Evolutionary conservation across 1,140 invertebrate species (phyloP).

Genomic region (Riptortus pedestris): DNA sequence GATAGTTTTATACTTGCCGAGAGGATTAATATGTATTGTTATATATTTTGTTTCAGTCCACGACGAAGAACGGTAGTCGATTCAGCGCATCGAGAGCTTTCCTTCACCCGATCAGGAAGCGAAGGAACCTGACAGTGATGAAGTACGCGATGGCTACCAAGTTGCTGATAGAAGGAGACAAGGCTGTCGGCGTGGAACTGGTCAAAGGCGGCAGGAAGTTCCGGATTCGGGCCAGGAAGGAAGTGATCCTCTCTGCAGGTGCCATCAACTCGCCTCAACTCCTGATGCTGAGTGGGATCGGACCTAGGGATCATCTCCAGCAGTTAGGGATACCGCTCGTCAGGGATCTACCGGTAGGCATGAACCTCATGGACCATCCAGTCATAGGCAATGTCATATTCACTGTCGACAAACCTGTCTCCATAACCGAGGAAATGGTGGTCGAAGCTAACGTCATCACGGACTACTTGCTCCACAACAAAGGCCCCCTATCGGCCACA

Average conservation of each 20-base stretch:
- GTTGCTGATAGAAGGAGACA: slow-evolving; percentile 47
- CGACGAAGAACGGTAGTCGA: slow-evolving; percentile 52
- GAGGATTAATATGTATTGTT: not conserved
- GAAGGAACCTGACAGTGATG: slow-evolving; percentile 39
- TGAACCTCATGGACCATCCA: slow-evolving; percentile 72
- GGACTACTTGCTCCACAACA: slow-evolving; percentile 43
- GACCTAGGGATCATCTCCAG: slow-evolving; percentile 54
- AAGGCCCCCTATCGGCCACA: slow-evolving; percentile 61
- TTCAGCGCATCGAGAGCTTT: slow-evolving; percentile 48
- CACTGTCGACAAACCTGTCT: slow-evolving; percentile 33
- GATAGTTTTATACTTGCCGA: not conserved
- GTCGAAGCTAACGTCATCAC: slow-evolving; percentile 34
- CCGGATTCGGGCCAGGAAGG: slow-evolving; percentile 39
- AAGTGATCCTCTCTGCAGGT: slow-evolving; percentile 52
- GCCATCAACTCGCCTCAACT: slow-evolving; percentile 54
- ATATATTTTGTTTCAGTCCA: slow-evolving; percentile 40
- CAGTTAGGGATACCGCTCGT: slow-evolving; percentile 53
- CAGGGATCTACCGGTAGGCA: slow-evolving; percentile 56
- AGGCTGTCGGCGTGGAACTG: slow-evolving; percentile 50
- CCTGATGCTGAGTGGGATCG: slow-evolving; percentile 57
- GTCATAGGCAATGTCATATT: slow-evolving; percentile 47
- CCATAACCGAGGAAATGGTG: slow-evolving; percentile 22
- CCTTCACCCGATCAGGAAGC: slow-evolving; percentile 39
- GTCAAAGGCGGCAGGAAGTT: slow-evolving; percentile 35
- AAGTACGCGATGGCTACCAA: slow-evolving; percentile 39